A percentile compares a stretch with the other conserved stretches of the same genome.
Conservation (phyloP, 2,888 invertebrate genomes). For the Bombylius discolor region DNA sequence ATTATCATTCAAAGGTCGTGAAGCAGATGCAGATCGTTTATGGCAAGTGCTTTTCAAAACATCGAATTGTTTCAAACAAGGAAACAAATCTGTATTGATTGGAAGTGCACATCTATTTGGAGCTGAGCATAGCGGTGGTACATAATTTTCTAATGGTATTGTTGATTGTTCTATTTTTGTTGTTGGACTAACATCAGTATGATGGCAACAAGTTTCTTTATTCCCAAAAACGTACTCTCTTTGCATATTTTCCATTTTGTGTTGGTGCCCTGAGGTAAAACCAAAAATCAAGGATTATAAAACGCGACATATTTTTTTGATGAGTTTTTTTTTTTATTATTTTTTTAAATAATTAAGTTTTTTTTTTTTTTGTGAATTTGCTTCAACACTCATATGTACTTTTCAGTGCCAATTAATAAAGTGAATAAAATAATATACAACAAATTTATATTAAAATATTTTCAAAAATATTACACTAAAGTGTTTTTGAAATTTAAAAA, state of each 20-base stretch:
- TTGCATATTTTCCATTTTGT: slow-evolving; percentile 12
- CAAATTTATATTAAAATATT: too few relatives aligned
- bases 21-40: slow-evolving; percentile 6
- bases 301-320: neutral
- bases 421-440: neutral
- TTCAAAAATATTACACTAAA: too few relatives aligned
- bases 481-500: slow-evolving; percentile 2
- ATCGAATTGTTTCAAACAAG: slow-evolving; percentile 34
- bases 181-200: neutral
- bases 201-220: slow-evolving; percentile 1
- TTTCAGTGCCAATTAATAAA: neutral
- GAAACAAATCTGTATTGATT: slow-evolving; percentile 31
- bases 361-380: too few relatives aligned
- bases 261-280: slow-evolving; percentile 16
- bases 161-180: neutral
- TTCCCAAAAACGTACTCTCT: slow-evolving; percentile 19
- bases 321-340: slow-evolving; percentile 2
- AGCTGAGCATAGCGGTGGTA: neutral
- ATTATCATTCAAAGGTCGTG: slow-evolving; percentile 5
- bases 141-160: neutral
- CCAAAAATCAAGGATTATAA: slow-evolving; percentile 23
- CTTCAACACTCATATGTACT: neutral
- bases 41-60: slow-evolving; percentile 22
- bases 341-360: neutral
- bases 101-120: slow-evolving; percentile 10